phyloP scores from a whole-genome alignment of 2,113 vertebrate genomes.

The Paradoxurus hermaphroditus region DNA sequence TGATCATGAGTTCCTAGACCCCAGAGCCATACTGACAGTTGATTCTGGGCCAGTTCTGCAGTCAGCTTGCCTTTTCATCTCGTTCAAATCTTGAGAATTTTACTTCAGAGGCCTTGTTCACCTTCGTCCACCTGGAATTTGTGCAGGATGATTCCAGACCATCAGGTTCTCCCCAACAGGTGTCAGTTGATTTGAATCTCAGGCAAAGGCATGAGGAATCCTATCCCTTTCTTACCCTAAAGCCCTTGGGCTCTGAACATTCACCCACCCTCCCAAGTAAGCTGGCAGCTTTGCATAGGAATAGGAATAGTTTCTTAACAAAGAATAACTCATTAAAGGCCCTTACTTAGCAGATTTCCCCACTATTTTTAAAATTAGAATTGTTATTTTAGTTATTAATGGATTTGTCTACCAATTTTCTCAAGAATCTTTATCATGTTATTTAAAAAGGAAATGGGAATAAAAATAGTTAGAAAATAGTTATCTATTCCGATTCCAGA shows the following conservation, averaged over 20 bases:
- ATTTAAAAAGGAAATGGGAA: background rate
- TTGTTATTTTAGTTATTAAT: background rate
- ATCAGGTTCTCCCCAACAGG: background rate
- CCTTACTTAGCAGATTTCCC: background rate
- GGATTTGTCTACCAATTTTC: background rate
- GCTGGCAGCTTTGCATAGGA: background rate
- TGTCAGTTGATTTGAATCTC: background rate
- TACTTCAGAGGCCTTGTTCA: background rate
- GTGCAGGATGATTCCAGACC: background rate
- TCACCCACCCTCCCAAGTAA: background rate
- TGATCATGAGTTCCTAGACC: too few species aligned
- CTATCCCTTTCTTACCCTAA: background rate
- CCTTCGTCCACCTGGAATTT: background rate
- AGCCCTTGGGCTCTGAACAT: background rate
- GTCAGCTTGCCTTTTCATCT: background rate
- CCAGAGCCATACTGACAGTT: background rate
- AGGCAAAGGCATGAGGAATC: accelerated
- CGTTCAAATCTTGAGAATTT: background rate
- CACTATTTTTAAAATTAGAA: background rate
- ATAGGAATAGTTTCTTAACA: background rate
- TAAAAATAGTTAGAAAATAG: background rate
- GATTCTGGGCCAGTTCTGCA: background rate
- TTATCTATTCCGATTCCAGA: background rate
- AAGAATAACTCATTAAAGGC: background rate
- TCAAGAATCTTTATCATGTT: background rate